Conservation (phyloP, 2,113 vertebrate genomes). For the Lasiurus cinereus region DNA sequence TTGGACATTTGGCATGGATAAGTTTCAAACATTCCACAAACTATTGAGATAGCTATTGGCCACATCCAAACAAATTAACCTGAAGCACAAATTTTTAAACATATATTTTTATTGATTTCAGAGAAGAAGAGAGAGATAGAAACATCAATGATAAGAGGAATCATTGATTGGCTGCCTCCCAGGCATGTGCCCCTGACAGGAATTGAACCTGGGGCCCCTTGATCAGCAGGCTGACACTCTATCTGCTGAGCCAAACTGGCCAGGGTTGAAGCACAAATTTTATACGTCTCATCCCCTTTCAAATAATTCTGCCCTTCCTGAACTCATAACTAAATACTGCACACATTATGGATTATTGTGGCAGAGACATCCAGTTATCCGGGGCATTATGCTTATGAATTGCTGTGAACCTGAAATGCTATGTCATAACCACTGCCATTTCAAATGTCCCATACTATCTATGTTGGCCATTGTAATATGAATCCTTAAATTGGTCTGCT, state of each 20-base stretch:
- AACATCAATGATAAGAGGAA: too few species aligned
- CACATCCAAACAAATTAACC: slow-evolving; percentile 94
- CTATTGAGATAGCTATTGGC: slow-evolving; percentile 94
- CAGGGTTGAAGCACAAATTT: slow-evolving; percentile 88
- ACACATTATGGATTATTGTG: not conserved
- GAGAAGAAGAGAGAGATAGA: too few species aligned
- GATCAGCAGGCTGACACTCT: too few species aligned
- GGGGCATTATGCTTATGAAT: not conserved
- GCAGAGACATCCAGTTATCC: not conserved
- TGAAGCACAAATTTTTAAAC: slow-evolving; percentile 87
- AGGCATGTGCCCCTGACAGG: too few species aligned
- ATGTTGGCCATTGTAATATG: not conserved
- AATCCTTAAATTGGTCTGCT: not conserved
- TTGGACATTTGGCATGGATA: slow-evolving; percentile 91
- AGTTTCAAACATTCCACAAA: slow-evolving; percentile 93
- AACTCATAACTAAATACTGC: slow-evolving; percentile 93
- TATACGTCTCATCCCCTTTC: slow-evolving; percentile 89
- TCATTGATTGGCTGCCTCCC: too few species aligned
- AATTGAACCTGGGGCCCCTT: too few species aligned
- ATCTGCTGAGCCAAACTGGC: too few species aligned
- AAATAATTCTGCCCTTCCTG: slow-evolving; percentile 91
- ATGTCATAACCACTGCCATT: not conserved
- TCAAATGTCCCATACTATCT: not conserved
- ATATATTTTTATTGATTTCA: too few species aligned
- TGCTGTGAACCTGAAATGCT: not conserved